phyloP scores from a whole-genome alignment of 2,113 vertebrate species.

The Ivindomyrus marchei region DNA sequence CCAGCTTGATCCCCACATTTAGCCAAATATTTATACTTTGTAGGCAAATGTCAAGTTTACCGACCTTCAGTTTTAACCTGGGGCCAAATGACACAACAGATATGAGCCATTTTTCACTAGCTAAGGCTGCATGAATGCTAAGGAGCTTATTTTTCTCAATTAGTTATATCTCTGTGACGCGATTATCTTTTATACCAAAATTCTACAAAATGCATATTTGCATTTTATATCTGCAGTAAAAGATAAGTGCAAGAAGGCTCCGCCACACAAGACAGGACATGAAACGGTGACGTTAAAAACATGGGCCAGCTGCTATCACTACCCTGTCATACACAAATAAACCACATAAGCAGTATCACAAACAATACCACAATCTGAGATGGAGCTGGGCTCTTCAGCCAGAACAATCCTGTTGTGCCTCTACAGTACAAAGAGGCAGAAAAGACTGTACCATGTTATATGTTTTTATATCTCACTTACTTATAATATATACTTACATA shows the following conservation, averaged over 20 bases:
- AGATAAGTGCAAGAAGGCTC: background rate
- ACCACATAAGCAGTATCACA: background rate
- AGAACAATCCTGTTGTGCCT: background rate
- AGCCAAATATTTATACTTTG: background rate
- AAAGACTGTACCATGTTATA: background rate
- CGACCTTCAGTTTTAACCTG: background rate
- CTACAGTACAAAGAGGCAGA: background rate
- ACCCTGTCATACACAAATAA: background rate
- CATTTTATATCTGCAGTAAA: background rate
- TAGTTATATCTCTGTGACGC: background rate
- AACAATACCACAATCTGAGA: background rate
- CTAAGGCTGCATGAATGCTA: background rate
- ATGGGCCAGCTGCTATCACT: background rate
- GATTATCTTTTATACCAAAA: background rate
- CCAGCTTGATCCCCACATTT: background rate
- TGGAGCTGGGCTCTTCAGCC: background rate
- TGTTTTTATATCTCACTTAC: background rate
- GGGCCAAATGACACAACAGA: background rate
- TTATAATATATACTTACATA: background rate
- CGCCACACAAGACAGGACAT: background rate
- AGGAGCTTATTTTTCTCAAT: background rate
- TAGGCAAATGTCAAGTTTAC: constrained; percentile 1
- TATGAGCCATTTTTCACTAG: background rate
- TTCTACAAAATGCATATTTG: background rate
- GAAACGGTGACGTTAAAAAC: background rate